Base-by-base conservation (phyloP, 2,113 vertebrate species). In the Orcinus orca region DNA sequence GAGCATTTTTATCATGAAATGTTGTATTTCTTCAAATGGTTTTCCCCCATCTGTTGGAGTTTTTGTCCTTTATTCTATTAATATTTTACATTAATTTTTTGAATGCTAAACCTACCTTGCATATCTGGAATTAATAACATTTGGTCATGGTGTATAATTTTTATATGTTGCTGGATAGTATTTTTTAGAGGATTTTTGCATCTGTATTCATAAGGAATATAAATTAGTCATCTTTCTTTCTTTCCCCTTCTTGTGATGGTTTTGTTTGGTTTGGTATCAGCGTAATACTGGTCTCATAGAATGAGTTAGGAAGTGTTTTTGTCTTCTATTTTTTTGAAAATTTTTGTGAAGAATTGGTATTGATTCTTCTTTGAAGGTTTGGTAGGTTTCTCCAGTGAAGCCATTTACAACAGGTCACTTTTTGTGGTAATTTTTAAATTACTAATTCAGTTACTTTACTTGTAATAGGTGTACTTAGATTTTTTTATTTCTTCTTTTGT, bases 321-420 rank as follows among this genome's bases (percentile, higher is more conserved):
- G 3, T 83, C 47, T 55, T 63, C 14, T 25, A 1, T 44, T 67
- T 74, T 90, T 82, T 65, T 74, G 23, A 85, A 68, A 73, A 58
- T 23, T 58, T 95, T 85, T 84, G 7, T 79, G 41, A 90, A 77
- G 80, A 68, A 90, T 44, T 85, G 50, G 10, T 91, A 70, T 77
- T 95, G 47, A 79, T 79, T 79, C 76, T 83, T 91, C 53, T 76
- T 93, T 80, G 63, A 70, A 70, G 29, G 23, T 77, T 93, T 70
- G 74, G 25, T 87, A 71, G 50, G 13, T 88, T 80, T 88, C 25
- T 74, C 82, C 23, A 91, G 8, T 88, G 65, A 88, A 53, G 20
- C 65, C 53, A 36, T 76, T 36, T 58, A 31, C 7, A 55, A 17
- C 55, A 55, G 21, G 18, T 31, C 11, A 70, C 63, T 87, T 60